phyloP scores from a whole-genome alignment of 2,113 vertebrate species.

The Budorcas taxicolor region DNA sequence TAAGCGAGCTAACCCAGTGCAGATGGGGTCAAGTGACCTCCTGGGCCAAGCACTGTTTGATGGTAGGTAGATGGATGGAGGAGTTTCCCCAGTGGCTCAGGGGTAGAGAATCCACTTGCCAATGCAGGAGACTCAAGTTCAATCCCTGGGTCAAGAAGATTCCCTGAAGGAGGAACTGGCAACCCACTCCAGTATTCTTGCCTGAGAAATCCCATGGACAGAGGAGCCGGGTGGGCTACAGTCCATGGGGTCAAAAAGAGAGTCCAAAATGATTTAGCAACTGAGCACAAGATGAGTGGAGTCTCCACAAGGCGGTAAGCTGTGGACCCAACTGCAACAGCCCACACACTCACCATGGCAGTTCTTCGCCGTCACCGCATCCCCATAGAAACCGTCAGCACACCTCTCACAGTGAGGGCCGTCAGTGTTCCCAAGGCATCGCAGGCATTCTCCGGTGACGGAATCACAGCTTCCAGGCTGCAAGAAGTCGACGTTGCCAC shows the following conservation, averaged over 20 bases:
- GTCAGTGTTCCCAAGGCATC: conserved; percentile 84
- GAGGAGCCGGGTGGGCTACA: neutral
- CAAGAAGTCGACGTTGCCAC: conserved; percentile 82
- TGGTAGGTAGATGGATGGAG: neutral
- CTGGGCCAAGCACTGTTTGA: accelerated
- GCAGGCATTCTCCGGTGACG: conserved; percentile 87
- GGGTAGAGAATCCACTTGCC: neutral
- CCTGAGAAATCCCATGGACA: neutral
- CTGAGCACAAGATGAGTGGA: neutral
- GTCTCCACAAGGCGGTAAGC: accelerated
- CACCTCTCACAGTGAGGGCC: conserved; percentile 90
- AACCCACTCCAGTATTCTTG: neutral
- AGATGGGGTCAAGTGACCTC: too few species aligned
- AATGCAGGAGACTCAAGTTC: neutral
- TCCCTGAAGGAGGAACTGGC: neutral
- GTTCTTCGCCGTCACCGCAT: conserved; percentile 85
- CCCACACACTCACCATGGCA: conserved; percentile 83
- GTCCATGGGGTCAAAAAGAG: neutral
- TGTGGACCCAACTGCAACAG: neutral
- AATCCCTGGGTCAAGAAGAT: neutral
- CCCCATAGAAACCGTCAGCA: conserved; percentile 87
- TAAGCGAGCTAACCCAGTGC: neutral
- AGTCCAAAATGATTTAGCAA: neutral
- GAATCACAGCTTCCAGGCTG: conserved; percentile 86
- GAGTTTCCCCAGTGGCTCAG: neutral